phyloP scores from a whole-genome alignment of 2,113 vertebrate genomes.

The Baryphthengus martii region DNA sequence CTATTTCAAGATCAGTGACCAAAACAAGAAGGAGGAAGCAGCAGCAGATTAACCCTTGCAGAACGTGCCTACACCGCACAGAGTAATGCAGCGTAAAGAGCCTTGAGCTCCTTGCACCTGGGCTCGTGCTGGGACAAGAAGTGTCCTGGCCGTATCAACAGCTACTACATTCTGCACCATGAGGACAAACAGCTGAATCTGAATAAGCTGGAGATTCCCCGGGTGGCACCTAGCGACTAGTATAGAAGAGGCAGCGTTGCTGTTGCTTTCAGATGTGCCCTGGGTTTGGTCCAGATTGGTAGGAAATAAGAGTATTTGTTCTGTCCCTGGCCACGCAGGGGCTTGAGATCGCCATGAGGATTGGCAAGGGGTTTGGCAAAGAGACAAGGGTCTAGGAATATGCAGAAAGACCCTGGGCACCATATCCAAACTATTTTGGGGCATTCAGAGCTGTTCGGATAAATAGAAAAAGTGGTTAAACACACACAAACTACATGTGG shows the following conservation, averaged over 20 bases:
- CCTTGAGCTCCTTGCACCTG: not conserved
- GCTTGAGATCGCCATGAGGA: not conserved
- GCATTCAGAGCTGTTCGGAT: not conserved
- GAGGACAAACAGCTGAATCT: not conserved
- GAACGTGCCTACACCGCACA: not conserved
- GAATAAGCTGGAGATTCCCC: not conserved
- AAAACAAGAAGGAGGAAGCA: conserved; percentile 5
- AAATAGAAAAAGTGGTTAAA: not conserved
- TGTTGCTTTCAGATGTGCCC: not conserved
- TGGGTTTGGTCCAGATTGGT: not conserved
- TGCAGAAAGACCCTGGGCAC: not conserved
- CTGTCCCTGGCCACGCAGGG: not conserved
- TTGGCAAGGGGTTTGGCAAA: not conserved
- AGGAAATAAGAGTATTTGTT: not conserved
- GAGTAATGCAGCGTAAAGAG: not conserved
- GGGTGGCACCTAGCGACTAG: not conserved
- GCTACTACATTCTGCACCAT: not conserved
- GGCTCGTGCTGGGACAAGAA: not conserved
- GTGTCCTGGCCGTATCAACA: not conserved
- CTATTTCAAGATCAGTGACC: not conserved
- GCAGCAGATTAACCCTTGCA: conserved; percentile 12
- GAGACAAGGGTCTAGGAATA: not conserved
- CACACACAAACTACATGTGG: not conserved
- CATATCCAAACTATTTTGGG: not conserved
- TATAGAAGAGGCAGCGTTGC: not conserved